Evolutionary conservation across 2,888 invertebrate genomes (phyloP).

Genomic region (Apodemia mormo): DNA sequence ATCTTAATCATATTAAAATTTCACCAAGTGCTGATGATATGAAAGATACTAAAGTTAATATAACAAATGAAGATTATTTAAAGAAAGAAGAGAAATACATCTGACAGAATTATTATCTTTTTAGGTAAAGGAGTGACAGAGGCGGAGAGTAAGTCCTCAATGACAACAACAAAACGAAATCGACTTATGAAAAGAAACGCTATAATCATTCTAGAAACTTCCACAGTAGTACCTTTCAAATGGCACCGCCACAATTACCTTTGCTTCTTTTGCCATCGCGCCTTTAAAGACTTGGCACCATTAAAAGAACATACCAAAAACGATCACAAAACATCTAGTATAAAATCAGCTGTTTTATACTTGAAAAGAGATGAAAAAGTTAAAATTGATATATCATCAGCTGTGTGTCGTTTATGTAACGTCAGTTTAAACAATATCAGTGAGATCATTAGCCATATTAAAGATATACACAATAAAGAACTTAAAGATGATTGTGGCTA

Average conservation of each 20-base stretch:
- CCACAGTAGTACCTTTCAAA: constrained; percentile 66
- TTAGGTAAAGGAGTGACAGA: constrained; percentile 53
- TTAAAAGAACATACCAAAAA: constrained; percentile 65
- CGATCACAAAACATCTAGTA: constrained; percentile 53
- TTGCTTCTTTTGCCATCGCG: constrained; percentile 69
- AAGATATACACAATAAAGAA: constrained; percentile 45
- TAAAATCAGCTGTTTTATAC: constrained; percentile 61
- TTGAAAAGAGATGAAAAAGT: constrained; percentile 66
- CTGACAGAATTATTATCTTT: constrained; percentile 52
- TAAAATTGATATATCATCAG: constrained; percentile 61
- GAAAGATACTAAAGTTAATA: background rate
- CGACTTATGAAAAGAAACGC: constrained; percentile 67
- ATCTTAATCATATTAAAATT: no score
- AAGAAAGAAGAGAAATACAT: background rate
- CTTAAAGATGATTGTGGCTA: constrained; percentile 53
- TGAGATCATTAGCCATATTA: constrained; percentile 53
- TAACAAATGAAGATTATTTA: background rate
- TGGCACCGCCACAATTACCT: constrained; percentile 71
- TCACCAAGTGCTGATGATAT: no score
- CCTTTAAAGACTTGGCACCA: constrained; percentile 51
- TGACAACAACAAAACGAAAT: constrained; percentile 65
- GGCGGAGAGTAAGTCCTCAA: constrained; percentile 54
- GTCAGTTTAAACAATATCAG: constrained; percentile 43
- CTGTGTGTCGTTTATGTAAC: constrained; percentile 54
- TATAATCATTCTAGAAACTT: constrained; percentile 57